Evolutionary conservation across 2,797 vertebrate genomes (phyloP), one percentile per base, ranked within the genome.

Genomic region (Hippopotamyrus pictus): DNA sequence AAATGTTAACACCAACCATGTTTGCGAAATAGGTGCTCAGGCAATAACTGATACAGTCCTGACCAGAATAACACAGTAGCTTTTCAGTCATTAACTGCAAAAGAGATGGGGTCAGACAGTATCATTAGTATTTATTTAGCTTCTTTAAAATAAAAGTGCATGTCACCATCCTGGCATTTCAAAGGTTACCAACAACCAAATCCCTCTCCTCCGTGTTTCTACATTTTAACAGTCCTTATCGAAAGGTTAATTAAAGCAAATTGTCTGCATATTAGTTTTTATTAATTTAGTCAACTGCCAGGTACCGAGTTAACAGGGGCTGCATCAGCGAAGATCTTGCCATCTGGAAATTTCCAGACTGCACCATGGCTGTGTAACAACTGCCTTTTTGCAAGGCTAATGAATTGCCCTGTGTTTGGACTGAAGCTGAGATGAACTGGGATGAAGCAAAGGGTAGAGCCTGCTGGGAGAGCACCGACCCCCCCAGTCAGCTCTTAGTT

Each of bases 391-490:
- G 90, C 89, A 89, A 93, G 94, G 93, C 92, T 91, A 91, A 53
- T 65, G 48, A 46, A 50, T 51, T 48, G 89, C 88, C 89, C 48
- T 86, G 88, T 86, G 48, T 83, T 73, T 65, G 41, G 53, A 88
- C 84, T 84, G 85, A 84, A 87, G 50, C 86, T 85, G 90, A 82
- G 88, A 86, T 92, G 92, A 93, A 91, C 93, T 94, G 88, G 93
- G 93, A 91, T 93, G 91, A 92, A 94, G 95, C 91, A 92, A 89
- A 89, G 93, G 94, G 92, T 89, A 90, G 91, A 92, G 91, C 48
- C 25, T 93, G 93, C 91, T 92, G 94, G 93, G 93, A 95, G 93
- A 96, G 95, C 95, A 96, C 95, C 95, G 91, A 92, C 95, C 94
- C 90, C 90, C 84, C 90, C 92, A 51, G 93, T 91, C 73, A 93